Percentiles rank a stretch among this genome's conserved stretches.
phyloP scores from a whole-genome alignment of 2,888 invertebrate species.

The Lycaena phlaeas region DNA sequence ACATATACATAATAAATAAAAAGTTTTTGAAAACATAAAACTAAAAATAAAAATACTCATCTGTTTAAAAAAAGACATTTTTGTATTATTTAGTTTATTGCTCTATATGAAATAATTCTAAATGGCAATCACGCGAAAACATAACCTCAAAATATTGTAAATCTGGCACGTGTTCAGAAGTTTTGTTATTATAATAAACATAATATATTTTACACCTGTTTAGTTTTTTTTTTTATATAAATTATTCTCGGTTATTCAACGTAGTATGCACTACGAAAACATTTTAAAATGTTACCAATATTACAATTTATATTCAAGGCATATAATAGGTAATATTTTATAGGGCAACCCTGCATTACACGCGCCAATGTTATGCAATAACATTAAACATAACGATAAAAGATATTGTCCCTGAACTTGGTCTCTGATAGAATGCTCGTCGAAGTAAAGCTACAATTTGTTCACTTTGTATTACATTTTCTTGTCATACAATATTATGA shows the following conservation, averaged over 20 bases:
- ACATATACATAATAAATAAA: too few species aligned
- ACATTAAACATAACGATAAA: slow-evolving; percentile 12
- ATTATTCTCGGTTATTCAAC: too few species aligned
- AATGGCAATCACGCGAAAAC: slow-evolving; percentile 7
- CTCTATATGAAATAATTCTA: too few species aligned
- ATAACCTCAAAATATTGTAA: slow-evolving; percentile 11
- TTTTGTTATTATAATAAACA: slow-evolving; percentile 1
- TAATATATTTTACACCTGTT: background rate
- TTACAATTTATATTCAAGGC: too few species aligned
- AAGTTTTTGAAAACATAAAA: too few species aligned
- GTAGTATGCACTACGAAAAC: too few species aligned
- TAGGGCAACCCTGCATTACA: slow-evolving; percentile 1
- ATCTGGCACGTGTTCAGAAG: slow-evolving; percentile 10
- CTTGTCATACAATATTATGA: too few species aligned
- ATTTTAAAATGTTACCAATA: too few species aligned
- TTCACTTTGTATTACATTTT: background rate
- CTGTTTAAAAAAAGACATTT: too few species aligned
- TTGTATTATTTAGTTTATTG: too few species aligned
- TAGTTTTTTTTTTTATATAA: background rate
- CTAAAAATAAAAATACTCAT: too few species aligned
- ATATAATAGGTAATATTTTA: too few species aligned
- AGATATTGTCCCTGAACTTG: slow-evolving; percentile 25
- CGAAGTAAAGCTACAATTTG: background rate
- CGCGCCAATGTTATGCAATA: slow-evolving; percentile 4
- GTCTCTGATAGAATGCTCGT: slow-evolving; percentile 15